Evolutionary conservation across 2,888 invertebrate species (phyloP), one percentile per base, ranked within the genome.

Genomic region (Rhamnusium bicolor): DNA sequence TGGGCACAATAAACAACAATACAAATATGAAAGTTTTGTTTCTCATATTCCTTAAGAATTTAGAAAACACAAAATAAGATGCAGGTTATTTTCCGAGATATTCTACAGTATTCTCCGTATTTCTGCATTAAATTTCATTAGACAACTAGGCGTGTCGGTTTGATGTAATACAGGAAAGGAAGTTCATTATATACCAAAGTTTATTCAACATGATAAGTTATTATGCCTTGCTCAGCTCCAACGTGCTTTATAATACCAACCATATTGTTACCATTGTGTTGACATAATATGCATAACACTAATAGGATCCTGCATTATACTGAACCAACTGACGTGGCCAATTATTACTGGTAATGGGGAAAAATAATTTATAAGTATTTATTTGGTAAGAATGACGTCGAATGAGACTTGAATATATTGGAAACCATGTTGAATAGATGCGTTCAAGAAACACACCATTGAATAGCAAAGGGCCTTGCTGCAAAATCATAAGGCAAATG

Each of bases 111-210:
- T 40, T 40, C 3, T 40, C 40, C 12, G 27, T 14, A 61, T 21
- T 46, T 47, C 47, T 19, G 47, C 61, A 61, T 21, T 47, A 61
- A 61, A 61, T 61, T 49, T 69, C 60, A 49, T 60, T 47, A 69
- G 60, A 61, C 61, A 69, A 49, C 60, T 49, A 51, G 61, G 47
- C 24, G 69, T 61, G 69, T 61, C 49, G 51, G 51, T 66, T 66
- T 66, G 66, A 66, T 66, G 66, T 61, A 69, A 58, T 61, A 32
- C 69, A 69, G 60, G 60, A 60, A 49, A 58, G 53, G 69, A 58
- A 27, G 69, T 69, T 69, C 49, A 69, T 69, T 69, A 69, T 69
- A 49, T 29, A 40, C 49, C 46, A 16, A 29, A 60, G 47, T 61
- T 60, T 69, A 69, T 69, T 69, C 49, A 69, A 61, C 27, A 49